Base-by-base conservation (phyloP, 37 sponge, comb jelly and placozoan genomes). In the Hormiphora californensis region DNA sequence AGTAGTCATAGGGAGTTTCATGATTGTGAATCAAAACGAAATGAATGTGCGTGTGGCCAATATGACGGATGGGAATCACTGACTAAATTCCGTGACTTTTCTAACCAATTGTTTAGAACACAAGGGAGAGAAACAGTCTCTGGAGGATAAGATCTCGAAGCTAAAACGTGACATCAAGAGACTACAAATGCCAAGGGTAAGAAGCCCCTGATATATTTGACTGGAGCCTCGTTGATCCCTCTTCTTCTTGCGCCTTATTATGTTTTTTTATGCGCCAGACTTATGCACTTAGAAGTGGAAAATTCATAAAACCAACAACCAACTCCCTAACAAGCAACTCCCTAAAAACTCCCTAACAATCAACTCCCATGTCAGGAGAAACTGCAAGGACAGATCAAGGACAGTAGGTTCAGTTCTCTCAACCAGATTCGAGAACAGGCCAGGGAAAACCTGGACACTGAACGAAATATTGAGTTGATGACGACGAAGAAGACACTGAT, bases 401-500 rank as follows among this genome's bases (percentile, higher is more conserved):
- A 73, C 32, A 73, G 81, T 36, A 39, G 81, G 81, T 73, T 73
- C 46, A 73, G 81, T 41, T 73, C 81, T 0, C 46, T 73, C 25
- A 73, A 73, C 81, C 81, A 73, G 23, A 73, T 73, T 15, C 43
- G 46, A 4, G 81, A 73, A 41, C 81, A 73, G 25, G 81, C 81
- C 1, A 21, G 81, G 7, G 81, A 73, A 28, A 73, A 73, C 44
- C 81, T 73, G 0, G 81, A 73, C 40, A 73, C 81, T 22, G 81
- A 73, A 41, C 81, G 43, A 40, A 73, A 73, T 46, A 73, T 73
- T 23, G 43, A 73, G 35, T 33, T 73, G 81, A 73, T 73, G 81
- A 25, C 40, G 46, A 46, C 40, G 35, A 73, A 73, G 81, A 73
- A 40, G 44, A n/a, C 17, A 41, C 81, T 73, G 25, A 73, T 73